phyloP scores from a whole-genome alignment of 2,113 vertebrate species.

The Parus major region DNA sequence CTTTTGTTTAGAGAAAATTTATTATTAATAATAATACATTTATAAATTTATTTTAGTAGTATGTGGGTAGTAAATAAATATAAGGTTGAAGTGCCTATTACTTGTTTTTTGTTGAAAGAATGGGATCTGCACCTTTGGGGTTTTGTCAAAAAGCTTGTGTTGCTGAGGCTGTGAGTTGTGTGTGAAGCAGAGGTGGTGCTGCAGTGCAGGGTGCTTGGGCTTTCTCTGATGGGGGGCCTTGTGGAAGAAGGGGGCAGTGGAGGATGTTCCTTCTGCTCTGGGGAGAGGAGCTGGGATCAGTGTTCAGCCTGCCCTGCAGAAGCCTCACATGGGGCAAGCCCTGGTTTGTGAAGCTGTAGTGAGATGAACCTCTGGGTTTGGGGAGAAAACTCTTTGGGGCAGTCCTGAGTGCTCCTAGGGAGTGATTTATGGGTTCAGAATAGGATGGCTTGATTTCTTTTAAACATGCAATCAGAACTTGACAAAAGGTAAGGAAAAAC shows the following conservation, averaged over 20 bases:
- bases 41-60: too few species aligned
- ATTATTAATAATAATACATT: not conserved
- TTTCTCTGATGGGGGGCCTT: not conserved
- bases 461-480: not conserved
- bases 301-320: not conserved
- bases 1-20: not conserved
- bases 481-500: not conserved
- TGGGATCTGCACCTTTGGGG: not conserved
- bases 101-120: not conserved
- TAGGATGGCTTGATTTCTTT: not conserved
- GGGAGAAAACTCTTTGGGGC: not conserved
- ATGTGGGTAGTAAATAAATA: not conserved
- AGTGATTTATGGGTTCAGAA: slow-evolving; percentile 8
- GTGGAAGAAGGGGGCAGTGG: not conserved
- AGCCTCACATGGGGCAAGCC: not conserved
- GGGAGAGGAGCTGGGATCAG: not conserved
- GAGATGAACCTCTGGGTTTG: not conserved
- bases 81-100: not conserved
- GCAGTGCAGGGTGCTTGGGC: not conserved
- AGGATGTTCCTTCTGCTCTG: fast-evolving
- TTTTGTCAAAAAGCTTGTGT: not conserved
- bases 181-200: not conserved
- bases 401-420: not conserved
- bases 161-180: not conserved
- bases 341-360: not conserved